A percentile compares a stretch with the other conserved stretches of the same genome.
Conservation (phyloP, 1,140 invertebrate species). For the Zaprionus inermis region DNA sequence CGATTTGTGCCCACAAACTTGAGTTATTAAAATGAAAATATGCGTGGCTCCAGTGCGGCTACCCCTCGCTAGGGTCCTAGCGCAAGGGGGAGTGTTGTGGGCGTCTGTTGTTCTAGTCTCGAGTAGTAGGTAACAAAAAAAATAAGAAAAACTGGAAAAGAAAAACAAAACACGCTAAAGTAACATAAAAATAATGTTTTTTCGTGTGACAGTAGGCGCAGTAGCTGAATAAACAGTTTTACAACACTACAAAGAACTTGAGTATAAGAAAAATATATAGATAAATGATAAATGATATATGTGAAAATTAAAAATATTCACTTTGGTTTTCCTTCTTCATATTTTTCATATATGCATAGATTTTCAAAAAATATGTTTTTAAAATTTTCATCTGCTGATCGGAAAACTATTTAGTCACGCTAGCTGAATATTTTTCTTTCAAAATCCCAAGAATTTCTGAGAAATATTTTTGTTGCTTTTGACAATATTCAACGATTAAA, state of each 20-base stretch:
- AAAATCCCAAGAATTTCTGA: not conserved
- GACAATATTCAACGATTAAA: not conserved
- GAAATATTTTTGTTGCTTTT: not conserved
- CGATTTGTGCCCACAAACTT: slow-evolving; percentile 5
- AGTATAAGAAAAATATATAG: not conserved
- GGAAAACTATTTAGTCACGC: slow-evolving; percentile 17
- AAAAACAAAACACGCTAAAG: slow-evolving; percentile 33
- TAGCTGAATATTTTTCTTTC: slow-evolving; percentile 5
- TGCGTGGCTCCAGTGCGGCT: slow-evolving; percentile 47
- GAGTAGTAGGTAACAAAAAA: slow-evolving; percentile 1
- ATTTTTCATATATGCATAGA: not conserved
- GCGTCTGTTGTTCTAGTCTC: slow-evolving; percentile 12
- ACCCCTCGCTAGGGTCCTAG: not conserved
- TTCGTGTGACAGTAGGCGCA: slow-evolving; percentile 4
- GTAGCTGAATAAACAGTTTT: slow-evolving; percentile 2
- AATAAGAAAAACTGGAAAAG: not conserved
- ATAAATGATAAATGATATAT: not conserved
- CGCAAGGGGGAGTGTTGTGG: not conserved
- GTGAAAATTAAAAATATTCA: too few species aligned
- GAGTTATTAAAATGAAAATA: slow-evolving; percentile 70
- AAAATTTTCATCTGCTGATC: not conserved
- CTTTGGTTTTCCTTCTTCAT: not conserved
- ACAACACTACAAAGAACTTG: slow-evolving; percentile 8
- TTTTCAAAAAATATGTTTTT: not conserved
- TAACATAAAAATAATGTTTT: slow-evolving; percentile 24